Evolutionary conservation across 2,797 vertebrate species (phyloP).

Genomic region (Oreortyx pictus): DNA sequence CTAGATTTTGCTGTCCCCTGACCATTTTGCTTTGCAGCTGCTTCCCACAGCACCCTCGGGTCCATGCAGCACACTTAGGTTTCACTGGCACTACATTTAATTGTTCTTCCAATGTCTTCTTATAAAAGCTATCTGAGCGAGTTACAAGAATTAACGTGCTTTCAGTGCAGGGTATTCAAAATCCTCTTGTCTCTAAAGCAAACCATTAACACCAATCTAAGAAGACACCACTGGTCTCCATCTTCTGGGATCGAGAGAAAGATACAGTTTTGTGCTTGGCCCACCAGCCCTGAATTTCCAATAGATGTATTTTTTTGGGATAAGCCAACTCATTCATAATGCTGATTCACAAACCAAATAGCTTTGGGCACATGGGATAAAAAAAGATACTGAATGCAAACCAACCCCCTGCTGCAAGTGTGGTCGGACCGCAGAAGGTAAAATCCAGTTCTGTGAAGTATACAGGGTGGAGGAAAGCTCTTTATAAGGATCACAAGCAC

Average conservation of each 20-base stretch:
- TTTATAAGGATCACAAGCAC: constrained; percentile 51
- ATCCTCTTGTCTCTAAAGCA: background rate
- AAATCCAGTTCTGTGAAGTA: constrained; percentile 55
- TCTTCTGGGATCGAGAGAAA: background rate
- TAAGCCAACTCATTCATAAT: background rate
- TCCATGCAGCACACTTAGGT: background rate
- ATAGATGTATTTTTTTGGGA: background rate
- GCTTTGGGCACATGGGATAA: background rate
- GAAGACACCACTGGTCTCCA: background rate
- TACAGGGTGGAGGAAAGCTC: constrained; percentile 42
- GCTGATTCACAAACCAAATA: background rate
- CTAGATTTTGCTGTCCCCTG: background rate
- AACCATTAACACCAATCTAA: background rate
- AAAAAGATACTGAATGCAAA: background rate
- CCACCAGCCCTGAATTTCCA: background rate
- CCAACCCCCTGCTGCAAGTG: background rate
- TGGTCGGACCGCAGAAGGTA: constrained; percentile 46
- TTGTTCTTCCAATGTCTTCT: background rate
- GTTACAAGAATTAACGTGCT: background rate
- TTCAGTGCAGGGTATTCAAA: background rate
- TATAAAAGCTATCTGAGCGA: background rate
- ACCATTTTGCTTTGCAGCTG: rapidly evolving
- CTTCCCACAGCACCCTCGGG: rapidly evolving
- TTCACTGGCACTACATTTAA: background rate
- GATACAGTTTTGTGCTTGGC: background rate